These are phyloP conservation scores for Lysandra coridon DNA, from an alignment of 2,888 invertebrate species.

Conservation along the genomic window DNA sequence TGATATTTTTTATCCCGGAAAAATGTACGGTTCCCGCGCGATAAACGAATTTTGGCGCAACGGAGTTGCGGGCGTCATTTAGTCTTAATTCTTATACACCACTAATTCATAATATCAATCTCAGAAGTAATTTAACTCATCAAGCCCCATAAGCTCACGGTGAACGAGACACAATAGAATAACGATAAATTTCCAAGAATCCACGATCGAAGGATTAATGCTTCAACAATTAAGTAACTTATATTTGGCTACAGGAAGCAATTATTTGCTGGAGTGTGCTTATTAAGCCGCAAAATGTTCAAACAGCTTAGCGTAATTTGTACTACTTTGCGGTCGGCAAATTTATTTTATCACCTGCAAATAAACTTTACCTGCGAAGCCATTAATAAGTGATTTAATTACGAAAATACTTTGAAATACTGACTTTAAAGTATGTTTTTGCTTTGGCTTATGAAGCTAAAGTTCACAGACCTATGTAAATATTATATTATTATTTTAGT, in stretches of 20 bases:
- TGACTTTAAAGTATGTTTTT: background rate
- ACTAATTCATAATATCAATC: background rate
- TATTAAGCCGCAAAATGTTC: conserved; percentile 20
- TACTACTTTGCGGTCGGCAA: conserved; percentile 21
- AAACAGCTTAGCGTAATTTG: conserved; percentile 24
- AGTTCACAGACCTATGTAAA: too few relatives aligned
- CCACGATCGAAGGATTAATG: background rate
- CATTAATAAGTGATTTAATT: conserved; percentile 4
- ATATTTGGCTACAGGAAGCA: background rate
- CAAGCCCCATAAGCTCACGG: too few relatives aligned
- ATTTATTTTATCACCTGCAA: conserved; percentile 26
- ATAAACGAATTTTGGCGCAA: too few relatives aligned
- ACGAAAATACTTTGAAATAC: conserved; percentile 2
- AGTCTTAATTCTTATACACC: too few relatives aligned
- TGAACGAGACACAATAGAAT: too few relatives aligned
- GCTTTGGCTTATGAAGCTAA: too few relatives aligned
- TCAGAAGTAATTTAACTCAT: background rate
- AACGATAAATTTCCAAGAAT: too few relatives aligned
- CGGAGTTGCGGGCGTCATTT: too few relatives aligned
- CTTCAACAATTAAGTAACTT: background rate
- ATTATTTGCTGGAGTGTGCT: background rate
- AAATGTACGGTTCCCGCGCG: too few relatives aligned
- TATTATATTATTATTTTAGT: too few relatives aligned
- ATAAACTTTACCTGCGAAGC: conserved; percentile 3
- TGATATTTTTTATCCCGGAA: too few relatives aligned